Evolutionary conservation across 2,888 invertebrate genomes (phyloP), one percentile per base, ranked within the genome.

Genomic region (Xestia xanthographa): DNA sequence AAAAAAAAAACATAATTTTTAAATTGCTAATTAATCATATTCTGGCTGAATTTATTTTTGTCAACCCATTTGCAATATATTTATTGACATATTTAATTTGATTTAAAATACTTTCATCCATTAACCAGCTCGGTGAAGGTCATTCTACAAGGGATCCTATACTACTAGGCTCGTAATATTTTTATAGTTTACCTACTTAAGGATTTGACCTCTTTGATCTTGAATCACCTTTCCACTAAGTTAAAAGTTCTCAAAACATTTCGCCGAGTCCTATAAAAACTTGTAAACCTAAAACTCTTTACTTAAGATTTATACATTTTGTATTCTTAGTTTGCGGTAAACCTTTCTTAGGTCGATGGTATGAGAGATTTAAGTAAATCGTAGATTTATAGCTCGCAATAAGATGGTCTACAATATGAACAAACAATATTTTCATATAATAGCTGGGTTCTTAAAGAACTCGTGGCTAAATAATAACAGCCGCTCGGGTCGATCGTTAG

Each of bases 261-360:
- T 65, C 38, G 5, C 34, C n/a, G 67, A 73, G 72, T 73, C 53
- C 71, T 73, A 75, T 74, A 81, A 75, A 84, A 84, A 81, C 85
- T 77, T 75, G 4, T 14, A 22, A 56, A 53, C 29, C 14, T 68
- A 68, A 58, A 66, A 66, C 26, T 69, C 41, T 62, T 76, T 76
- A 73, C 41, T 71, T 63, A 69, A 43, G 48, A 68, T 68, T 63
- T 63, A 66, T 50, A 65, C 53, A 43, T 76, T 73, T 72, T 71
- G 20, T 76, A 66, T 69, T 84, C 41, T 79, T 53, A 58, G 34
- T 34, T 41, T 38, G 29, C 60, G 14, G n/a, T 56, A 56, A 62
- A 26, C 11, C 66, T 22, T 56, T 62, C 14, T 41, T 53, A 48
- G 9, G 12, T 41, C 14, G n/a, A 20, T 0, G 62, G 12, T 63